A percentile compares a stretch with the other conserved stretches of the same genome.
These are phyloP conservation scores for Drosophila histrio DNA, from an alignment of 2,888 invertebrate genomes.

Conservation along the genomic window DNA sequence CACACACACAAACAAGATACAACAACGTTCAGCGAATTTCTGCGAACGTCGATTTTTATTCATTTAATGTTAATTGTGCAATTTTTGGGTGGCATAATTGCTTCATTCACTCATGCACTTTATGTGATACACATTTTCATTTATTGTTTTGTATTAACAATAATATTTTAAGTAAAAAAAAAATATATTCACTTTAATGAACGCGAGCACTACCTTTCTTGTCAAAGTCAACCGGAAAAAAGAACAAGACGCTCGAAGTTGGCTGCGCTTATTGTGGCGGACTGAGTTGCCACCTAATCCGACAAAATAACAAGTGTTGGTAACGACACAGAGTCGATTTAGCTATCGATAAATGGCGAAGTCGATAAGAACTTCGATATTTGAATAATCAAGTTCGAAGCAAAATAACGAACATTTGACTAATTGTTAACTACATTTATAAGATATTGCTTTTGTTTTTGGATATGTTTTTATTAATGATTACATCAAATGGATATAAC, in stretches of 20 bases:
- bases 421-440: no score
- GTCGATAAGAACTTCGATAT: not conserved
- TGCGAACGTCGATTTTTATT: conserved; percentile 12
- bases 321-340: not conserved
- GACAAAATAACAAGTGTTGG: conserved; percentile 14
- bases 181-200: conserved; percentile 48
- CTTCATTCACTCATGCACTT: conserved; percentile 22
- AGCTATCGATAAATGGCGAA: conserved; percentile 20
- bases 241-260: conserved; percentile 81
- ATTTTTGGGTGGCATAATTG: not conserved
- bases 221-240: conserved; percentile 84
- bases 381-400: not conserved
- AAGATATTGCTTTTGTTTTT: not conserved
- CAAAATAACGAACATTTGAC: not conserved
- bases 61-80: not conserved
- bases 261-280: conserved; percentile 61
- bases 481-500: not conserved
- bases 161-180: conserved; percentile 44
- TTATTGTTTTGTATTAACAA: conserved; percentile 37
- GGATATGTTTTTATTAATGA: not conserved
- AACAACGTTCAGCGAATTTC: conserved; percentile 51
- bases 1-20: conserved; percentile 40
- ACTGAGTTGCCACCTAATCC: conserved; percentile 33
- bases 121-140: conserved; percentile 41
- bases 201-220: conserved; percentile 82